Conservation (phyloP, 64 coral and sea anemone genomes). For the Acropora tenuis region DNA sequence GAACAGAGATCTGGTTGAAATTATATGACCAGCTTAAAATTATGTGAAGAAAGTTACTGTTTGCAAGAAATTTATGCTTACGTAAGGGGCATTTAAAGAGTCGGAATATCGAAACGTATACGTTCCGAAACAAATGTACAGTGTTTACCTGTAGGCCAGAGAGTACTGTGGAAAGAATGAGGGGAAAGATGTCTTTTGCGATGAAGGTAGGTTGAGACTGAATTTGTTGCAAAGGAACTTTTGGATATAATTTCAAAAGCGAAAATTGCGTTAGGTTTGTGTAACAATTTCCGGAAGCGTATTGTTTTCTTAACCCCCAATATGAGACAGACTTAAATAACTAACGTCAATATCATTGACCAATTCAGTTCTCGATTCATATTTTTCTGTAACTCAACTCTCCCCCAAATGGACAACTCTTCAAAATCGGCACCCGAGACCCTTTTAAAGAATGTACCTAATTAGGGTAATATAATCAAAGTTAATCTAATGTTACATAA, state of each 20-base stretch:
- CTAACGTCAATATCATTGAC: neutral
- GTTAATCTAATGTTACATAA: too few species aligned
- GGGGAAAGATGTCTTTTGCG: conserved; percentile 49
- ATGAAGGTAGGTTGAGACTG: conserved; percentile 35
- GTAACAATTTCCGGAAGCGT: too few species aligned
- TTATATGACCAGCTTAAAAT: too few species aligned
- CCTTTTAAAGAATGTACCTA: too few species aligned
- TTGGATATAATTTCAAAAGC: too few species aligned
- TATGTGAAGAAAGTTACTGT: too few species aligned
- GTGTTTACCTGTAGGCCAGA: conserved; percentile 11
- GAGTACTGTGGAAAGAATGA: conserved; percentile 56
- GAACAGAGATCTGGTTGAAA: too few species aligned
- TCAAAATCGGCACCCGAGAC: too few species aligned
- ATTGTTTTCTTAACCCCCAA: neutral
- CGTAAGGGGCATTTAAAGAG: neutral
- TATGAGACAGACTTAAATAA: neutral
- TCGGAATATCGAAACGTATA: neutral
- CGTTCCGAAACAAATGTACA: neutral
- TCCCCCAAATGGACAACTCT: too few species aligned
- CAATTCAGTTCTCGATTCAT: neutral
- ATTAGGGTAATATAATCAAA: too few species aligned
- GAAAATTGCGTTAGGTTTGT: too few species aligned
- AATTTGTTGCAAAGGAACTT: neutral
- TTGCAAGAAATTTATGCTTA: neutral
- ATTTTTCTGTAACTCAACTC: neutral